Conservation (phyloP, 1,140 invertebrate genomes). For the Orchestia grillus region DNA sequence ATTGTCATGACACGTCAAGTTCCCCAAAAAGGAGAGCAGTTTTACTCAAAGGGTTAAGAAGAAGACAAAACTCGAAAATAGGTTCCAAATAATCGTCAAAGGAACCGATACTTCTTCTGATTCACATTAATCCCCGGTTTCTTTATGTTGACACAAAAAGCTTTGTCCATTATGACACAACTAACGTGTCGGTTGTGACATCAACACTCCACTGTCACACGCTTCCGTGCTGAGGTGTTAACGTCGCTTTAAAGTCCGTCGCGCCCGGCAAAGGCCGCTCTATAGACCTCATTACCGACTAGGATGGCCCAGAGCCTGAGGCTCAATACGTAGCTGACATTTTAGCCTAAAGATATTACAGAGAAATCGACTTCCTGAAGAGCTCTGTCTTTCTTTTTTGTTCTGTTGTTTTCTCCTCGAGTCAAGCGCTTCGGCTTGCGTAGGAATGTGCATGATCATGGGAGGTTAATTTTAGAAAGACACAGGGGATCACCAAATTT, state of each 20-base stretch:
- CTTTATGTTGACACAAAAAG: no score
- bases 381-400: background rate
- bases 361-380: background rate
- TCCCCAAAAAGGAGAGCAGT: no score
- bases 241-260: no score
- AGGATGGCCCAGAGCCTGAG: background rate
- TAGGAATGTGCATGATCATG: background rate
- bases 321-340: background rate
- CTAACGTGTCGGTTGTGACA: no score
- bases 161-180: no score
- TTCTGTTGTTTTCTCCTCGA: background rate
- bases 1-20: no score
- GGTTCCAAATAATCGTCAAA: no score
- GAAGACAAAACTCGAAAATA: no score
- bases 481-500: slow-evolving; percentile 7
- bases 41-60: no score
- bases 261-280: background rate
- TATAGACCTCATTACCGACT: background rate
- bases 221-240: background rate
- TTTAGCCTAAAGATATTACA: background rate
- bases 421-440: background rate
- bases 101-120: no score
- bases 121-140: no score
- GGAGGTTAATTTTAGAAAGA: background rate
- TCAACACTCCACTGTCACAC: background rate